Base-by-base conservation (phyloP, 2,113 vertebrate genomes). In the Caloenas nicobarica region DNA sequence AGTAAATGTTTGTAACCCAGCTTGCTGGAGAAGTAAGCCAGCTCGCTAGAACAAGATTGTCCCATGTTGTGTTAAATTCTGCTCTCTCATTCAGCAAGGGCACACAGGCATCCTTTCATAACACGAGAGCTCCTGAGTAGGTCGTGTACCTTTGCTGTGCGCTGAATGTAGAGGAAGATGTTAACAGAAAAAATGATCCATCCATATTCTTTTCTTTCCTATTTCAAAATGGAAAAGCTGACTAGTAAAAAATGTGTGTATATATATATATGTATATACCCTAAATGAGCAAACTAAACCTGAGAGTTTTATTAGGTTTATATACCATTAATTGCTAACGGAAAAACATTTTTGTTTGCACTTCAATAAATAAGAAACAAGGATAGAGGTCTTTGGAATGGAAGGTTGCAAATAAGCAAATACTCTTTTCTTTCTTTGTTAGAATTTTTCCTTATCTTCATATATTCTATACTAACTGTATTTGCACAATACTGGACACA, bases 81-180 rank as follows among this genome's bases (percentile, higher is more conserved):
- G 31, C 33, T 38, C 0, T 51, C 36, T 62, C 8, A 4, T 58
- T 81, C 31, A 22, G 23, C 0, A 2, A 44, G 69, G 25, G 40
- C 34, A 56, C 81, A 14, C 33, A 60, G 29, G 4, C 28, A 33
- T 42, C 38, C 19, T 54, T 69, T 53, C 14, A 5, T 24, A 34
- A 22, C 3, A 10, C 0, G 0, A 1, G n/a, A 68, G 25, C 29
- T 84, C 72, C 53, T 68, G 9, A n/a, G 17, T 22, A 57, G 15
- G 12, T 62, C 1, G 0, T 34, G 10, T 21, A 6, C 9, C 34
- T 64, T 54, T 54, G 18, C 48, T 56, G 6, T 13, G 21, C 38
- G 48, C 38, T 64, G n/a, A n/a, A 28, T 3, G 1, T 16, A 53
- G 24, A 68, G 12, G 34, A 69, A 57, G 17, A 13, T 19, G 9